Evolutionary conservation across 2,797 vertebrate genomes (phyloP).

Genomic region (Poliocrania exsul): DNA sequence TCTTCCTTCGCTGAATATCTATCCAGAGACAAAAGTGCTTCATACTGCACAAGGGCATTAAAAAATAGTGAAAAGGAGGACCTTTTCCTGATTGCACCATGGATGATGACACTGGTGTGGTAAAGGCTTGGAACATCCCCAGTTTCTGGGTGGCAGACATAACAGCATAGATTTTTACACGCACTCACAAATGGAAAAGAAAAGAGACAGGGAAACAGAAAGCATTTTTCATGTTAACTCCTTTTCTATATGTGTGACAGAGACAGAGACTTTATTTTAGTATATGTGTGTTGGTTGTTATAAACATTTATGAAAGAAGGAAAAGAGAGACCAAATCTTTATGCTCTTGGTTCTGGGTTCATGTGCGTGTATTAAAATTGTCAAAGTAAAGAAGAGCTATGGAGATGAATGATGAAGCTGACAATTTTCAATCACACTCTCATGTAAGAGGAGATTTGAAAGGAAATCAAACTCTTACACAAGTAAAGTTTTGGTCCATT

Average conservation of each 20-base stretch:
- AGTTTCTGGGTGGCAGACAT: neutral
- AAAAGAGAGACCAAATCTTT: neutral
- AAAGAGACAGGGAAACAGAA: neutral
- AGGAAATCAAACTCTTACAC: neutral
- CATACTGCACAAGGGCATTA: neutral
- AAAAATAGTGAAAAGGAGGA: neutral
- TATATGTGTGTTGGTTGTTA: neutral
- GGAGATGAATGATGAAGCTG: neutral
- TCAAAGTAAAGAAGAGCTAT: neutral
- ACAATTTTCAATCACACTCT: neutral
- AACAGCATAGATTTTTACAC: neutral
- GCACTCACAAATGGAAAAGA: neutral
- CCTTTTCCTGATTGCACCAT: neutral
- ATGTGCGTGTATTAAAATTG: neutral
- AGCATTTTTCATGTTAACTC: neutral
- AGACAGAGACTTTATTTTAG: neutral
- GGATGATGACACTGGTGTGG: neutral
- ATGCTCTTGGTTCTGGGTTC: neutral
- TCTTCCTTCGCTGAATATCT: neutral
- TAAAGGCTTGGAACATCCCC: neutral
- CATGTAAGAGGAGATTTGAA: neutral
- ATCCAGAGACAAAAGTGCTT: neutral
- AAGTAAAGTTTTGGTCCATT: neutral
- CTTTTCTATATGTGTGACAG: neutral
- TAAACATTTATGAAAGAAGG: neutral